Conservation (phyloP, 2,113 vertebrate genomes). For the Clarias gariepinus region DNA sequence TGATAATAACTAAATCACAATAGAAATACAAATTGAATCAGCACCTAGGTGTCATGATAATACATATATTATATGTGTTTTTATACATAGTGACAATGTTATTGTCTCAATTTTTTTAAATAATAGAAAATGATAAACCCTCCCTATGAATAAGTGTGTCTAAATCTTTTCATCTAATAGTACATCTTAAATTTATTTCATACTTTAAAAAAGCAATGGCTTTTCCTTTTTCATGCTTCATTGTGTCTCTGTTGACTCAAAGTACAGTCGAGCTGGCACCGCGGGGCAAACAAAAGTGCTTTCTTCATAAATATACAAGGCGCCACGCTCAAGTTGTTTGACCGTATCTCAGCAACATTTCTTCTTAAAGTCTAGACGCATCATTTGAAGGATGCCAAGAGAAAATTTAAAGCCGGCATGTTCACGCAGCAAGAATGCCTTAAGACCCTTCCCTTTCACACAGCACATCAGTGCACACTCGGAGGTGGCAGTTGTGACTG, state of each 20-base stretch:
- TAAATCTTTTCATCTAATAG: not conserved
- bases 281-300: not conserved
- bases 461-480: conserved; percentile 7
- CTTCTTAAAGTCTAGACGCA: not conserved
- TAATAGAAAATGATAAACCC: not conserved
- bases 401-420: not conserved
- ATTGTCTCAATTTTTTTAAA: not conserved
- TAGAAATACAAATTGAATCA: too few species aligned
- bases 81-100: not conserved
- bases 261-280: not conserved
- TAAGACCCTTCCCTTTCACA: conserved; percentile 17
- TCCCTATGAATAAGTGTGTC: not conserved
- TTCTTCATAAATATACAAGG: conserved; percentile 4
- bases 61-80: not conserved
- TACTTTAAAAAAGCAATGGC: not conserved
- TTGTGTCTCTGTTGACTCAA: not conserved
- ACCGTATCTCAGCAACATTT: not conserved
- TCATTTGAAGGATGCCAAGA: conserved; percentile 8
- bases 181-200: not conserved
- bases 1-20: too few species aligned
- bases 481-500: conserved; percentile 32
- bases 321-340: not conserved
- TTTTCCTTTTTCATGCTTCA: not conserved
- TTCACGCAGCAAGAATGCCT: conserved; percentile 2
- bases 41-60: too few species aligned